phyloP scores from a whole-genome alignment of 2,113 vertebrate species.

The Meriones unguiculatus region DNA sequence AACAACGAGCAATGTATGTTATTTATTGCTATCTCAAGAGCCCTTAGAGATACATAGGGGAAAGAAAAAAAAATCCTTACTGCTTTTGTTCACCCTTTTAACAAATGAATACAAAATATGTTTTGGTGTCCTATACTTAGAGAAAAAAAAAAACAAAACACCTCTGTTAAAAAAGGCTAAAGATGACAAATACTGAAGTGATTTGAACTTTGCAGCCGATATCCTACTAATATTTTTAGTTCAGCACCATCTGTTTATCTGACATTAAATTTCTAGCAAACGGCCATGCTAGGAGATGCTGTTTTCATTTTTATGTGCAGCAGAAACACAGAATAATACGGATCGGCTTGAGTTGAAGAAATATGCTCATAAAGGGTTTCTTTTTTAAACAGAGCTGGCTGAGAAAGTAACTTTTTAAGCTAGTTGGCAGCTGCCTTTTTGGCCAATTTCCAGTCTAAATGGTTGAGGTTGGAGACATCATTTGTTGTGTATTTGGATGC shows the following conservation, averaged over 20 bases:
- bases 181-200: constrained; percentile 67
- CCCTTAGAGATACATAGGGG: constrained; percentile 12
- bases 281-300: constrained; percentile 81
- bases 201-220: constrained; percentile 81
- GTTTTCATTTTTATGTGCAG: constrained; percentile 85
- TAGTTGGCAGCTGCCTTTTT: constrained; percentile 87
- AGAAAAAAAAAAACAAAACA: neutral
- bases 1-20: constrained; percentile 10
- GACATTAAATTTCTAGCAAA: constrained; percentile 86
- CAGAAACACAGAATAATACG: constrained; percentile 82
- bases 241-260: constrained; percentile 87
- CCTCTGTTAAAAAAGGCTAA: constrained; percentile 50
- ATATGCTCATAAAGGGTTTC: constrained; percentile 88
- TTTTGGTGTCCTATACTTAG: constrained; percentile 54
- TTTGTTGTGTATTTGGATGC: constrained; percentile 86
- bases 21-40: constrained; percentile 49
- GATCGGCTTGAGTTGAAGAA: constrained; percentile 88
- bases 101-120: constrained; percentile 54
- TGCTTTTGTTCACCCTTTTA: neutral
- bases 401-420: constrained; percentile 88
- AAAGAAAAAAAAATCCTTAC: neutral
- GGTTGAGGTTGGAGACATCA: constrained; percentile 86
- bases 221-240: constrained; percentile 85
- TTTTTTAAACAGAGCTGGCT: constrained; percentile 86
- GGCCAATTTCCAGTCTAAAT: constrained; percentile 86